These are phyloP conservation scores for Elysia crispata DNA, from an alignment of 2,888 invertebrate species.

Conservation along the genomic window DNA sequence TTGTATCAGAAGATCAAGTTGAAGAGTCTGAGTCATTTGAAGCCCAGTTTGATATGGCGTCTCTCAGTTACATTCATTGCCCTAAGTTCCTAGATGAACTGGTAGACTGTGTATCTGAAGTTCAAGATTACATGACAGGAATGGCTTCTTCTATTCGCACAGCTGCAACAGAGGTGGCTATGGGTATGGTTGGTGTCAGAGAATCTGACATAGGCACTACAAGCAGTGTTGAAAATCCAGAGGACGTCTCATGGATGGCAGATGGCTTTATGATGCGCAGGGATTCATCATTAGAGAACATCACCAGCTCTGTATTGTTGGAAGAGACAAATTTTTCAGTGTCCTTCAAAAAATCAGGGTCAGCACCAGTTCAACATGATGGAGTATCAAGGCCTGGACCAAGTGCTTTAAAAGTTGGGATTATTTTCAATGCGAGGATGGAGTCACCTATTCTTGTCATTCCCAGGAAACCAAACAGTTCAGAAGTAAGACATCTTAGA, in stretches of 20 bases:
- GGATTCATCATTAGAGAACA: constrained; percentile 53
- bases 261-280: constrained; percentile 33
- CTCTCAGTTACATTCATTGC: constrained; percentile 95
- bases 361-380: neutral
- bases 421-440: constrained; percentile 79
- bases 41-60: constrained; percentile 84
- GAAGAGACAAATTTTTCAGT: constrained; percentile 45
- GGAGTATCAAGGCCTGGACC: neutral
- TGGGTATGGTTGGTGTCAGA: constrained; percentile 82
- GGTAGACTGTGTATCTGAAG: constrained; percentile 91
- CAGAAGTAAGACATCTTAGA: constrained; percentile 78
- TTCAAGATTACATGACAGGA: constrained; percentile 91
- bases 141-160: constrained; percentile 90
- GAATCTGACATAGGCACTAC: constrained; percentile 34
- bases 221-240: neutral
- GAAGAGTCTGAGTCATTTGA: constrained; percentile 61
- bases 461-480: constrained; percentile 87
- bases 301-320: constrained; percentile 53
- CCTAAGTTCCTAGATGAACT: constrained; percentile 90
- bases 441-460: constrained; percentile 95
- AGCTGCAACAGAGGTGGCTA: constrained; percentile 95
- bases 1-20: constrained; percentile 65
- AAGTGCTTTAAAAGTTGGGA: constrained; percentile 12
- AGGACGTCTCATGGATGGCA: neutral
- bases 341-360: neutral